phyloP scores from a whole-genome alignment of 2,888 invertebrate species.

The Ormyrus labotus region DNA sequence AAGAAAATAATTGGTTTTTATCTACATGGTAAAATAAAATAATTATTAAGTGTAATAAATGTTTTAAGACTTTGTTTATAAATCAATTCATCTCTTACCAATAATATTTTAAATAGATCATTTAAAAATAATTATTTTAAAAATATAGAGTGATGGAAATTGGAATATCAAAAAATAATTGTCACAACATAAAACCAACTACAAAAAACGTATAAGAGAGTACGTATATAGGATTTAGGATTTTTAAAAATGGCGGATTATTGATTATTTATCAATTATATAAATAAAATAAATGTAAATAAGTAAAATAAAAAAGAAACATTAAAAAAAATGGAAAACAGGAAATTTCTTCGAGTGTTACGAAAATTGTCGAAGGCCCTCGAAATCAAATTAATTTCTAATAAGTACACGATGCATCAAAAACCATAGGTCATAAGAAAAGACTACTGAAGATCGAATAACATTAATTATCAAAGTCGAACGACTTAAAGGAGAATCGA shows the following conservation, averaged over 20 bases:
- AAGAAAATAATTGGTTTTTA: background rate
- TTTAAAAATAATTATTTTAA: slow-evolving; percentile 38
- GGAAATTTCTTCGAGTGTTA: slow-evolving; percentile 44
- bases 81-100: slow-evolving; percentile 33
- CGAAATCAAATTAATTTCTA: background rate
- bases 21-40: background rate
- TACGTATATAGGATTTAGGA: slow-evolving; percentile 34
- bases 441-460: background rate
- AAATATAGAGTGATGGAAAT: slow-evolving; percentile 34
- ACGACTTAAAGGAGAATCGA: background rate
- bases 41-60: background rate
- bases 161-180: slow-evolving; percentile 28
- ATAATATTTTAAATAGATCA: slow-evolving; percentile 27
- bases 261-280: slow-evolving; percentile 4
- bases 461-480: slow-evolving; percentile 4
- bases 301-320: slow-evolving; percentile 9
- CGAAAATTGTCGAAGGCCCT: slow-evolving; percentile 40
- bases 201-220: slow-evolving; percentile 1
- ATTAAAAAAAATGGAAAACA: slow-evolving; percentile 25
- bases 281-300: background rate
- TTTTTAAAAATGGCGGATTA: slow-evolving; percentile 7
- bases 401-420: slow-evolving; percentile 34
- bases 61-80: slow-evolving; percentile 2
- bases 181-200: slow-evolving; percentile 36
- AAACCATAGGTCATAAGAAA: slow-evolving; percentile 2